Evolutionary conservation across 2,113 vertebrate species (phyloP).

Genomic region (Crotalus helleri): DNA sequence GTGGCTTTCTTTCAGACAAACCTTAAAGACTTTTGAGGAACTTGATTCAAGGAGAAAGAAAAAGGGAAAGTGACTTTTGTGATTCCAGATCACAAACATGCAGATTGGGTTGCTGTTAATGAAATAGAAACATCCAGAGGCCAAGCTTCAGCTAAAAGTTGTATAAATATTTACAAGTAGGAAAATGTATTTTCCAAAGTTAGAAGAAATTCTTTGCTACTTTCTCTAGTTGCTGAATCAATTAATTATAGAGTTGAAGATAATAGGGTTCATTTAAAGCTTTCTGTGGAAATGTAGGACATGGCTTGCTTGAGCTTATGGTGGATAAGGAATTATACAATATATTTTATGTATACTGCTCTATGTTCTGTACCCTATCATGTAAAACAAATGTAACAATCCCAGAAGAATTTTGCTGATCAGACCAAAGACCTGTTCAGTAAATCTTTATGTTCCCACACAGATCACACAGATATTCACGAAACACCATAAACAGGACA

Average conservation of each 20-base stretch:
- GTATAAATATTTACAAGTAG: not conserved
- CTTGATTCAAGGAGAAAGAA: conserved; percentile 34
- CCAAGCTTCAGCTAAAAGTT: not conserved
- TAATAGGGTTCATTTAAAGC: not conserved
- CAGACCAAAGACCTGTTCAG: not conserved
- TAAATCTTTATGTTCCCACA: not conserved
- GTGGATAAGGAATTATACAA: not conserved
- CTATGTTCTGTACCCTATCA: not conserved
- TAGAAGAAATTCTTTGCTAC: not conserved
- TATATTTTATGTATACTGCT: not conserved
- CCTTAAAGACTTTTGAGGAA: conserved; percentile 69
- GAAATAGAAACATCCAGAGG: conserved; percentile 9
- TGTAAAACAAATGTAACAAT: not conserved
- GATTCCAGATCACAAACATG: not conserved
- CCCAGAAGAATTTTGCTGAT: not conserved
- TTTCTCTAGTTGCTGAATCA: not conserved
- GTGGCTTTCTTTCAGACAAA: conserved; percentile 61
- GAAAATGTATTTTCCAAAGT: not conserved
- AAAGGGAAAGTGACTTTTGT: conserved; percentile 36
- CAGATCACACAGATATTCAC: not conserved
- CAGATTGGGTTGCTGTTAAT: conserved; percentile 5
- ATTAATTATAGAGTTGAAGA: not conserved
- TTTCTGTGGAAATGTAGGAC: not conserved
- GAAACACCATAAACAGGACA: not conserved
- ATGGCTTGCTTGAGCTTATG: not conserved